Evolutionary conservation across 2,888 invertebrate genomes (phyloP).

Genomic region (Synergus umbraculus): DNA sequence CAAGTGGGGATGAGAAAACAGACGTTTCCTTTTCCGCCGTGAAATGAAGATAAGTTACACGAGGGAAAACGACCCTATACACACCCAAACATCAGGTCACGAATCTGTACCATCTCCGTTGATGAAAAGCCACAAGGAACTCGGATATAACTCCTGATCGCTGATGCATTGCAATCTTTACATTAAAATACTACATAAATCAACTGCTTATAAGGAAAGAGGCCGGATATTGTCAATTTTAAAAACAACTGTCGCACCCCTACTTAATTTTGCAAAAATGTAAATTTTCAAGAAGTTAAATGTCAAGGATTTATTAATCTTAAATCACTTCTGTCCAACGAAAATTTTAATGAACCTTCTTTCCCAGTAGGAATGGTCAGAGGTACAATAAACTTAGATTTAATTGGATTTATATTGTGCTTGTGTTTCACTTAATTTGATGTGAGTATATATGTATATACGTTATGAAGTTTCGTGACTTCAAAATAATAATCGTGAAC

Average conservation of each 20-base stretch:
- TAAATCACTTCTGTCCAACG: not conserved
- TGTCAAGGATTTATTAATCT: not conserved
- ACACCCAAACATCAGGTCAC: constrained; percentile 12
- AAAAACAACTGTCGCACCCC: no score
- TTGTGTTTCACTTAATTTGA: not conserved
- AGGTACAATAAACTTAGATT: not conserved
- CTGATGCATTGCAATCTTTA: constrained; percentile 20
- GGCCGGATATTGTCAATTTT: no score
- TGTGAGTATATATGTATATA: not conserved
- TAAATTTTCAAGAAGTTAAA: not conserved
- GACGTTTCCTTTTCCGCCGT: constrained; percentile 64
- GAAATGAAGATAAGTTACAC: constrained; percentile 66
- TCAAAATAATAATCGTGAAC: not conserved
- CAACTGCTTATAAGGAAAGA: not conserved
- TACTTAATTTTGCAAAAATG: not conserved
- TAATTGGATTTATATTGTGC: constrained; percentile 20
- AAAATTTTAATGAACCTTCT: not conserved
- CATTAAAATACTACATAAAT: not conserved
- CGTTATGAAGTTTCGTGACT: constrained; percentile 16
- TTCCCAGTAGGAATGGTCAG: not conserved
- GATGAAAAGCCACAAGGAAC: constrained; percentile 23
- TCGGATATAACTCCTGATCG: constrained; percentile 28
- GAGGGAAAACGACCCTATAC: constrained; percentile 49
- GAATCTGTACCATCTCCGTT: constrained; percentile 21
- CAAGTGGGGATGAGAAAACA: constrained; percentile 65